Evolutionary conservation across 35 echinoderm and acorn worm genomes (phyloP).

Genomic region (Nesometra sesokonis): DNA sequence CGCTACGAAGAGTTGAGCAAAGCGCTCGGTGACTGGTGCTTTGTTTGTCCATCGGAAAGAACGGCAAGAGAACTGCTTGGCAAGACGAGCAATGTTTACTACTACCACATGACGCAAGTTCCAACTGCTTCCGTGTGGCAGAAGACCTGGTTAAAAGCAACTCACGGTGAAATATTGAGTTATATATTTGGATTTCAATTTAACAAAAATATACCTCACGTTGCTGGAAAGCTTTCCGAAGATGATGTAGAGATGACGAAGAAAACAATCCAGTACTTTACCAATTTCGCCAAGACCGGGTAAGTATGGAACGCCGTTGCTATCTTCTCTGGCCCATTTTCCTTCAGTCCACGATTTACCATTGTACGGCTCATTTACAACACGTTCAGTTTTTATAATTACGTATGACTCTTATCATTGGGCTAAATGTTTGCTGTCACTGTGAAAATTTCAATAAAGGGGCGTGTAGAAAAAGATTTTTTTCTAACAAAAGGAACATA

Average conservation of each 20-base stretch:
- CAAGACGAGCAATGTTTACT: background rate
- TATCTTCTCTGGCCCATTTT: too few relatives aligned
- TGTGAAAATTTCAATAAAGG: too few relatives aligned
- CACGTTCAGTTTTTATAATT: too few relatives aligned
- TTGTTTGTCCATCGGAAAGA: background rate
- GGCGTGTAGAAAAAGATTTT: too few relatives aligned
- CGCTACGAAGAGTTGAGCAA: background rate
- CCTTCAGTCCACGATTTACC: too few relatives aligned
- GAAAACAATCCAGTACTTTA: background rate
- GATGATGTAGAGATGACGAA: background rate
- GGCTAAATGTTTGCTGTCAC: too few relatives aligned
- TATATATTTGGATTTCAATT: background rate
- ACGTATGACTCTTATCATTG: too few relatives aligned
- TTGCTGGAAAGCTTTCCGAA: background rate
- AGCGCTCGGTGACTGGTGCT: background rate
- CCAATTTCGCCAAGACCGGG: background rate
- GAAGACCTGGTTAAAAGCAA: constrained; percentile 2
- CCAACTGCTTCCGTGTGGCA: background rate
- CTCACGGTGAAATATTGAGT: background rate
- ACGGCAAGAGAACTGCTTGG: background rate
- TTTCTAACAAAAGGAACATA: too few relatives aligned
- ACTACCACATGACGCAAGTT: background rate
- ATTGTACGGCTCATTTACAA: too few relatives aligned
- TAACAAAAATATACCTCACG: background rate
- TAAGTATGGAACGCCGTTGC: background rate